Evolutionary conservation across 2,888 invertebrate genomes (phyloP).

Genomic region (Oeneis ivallda): DNA sequence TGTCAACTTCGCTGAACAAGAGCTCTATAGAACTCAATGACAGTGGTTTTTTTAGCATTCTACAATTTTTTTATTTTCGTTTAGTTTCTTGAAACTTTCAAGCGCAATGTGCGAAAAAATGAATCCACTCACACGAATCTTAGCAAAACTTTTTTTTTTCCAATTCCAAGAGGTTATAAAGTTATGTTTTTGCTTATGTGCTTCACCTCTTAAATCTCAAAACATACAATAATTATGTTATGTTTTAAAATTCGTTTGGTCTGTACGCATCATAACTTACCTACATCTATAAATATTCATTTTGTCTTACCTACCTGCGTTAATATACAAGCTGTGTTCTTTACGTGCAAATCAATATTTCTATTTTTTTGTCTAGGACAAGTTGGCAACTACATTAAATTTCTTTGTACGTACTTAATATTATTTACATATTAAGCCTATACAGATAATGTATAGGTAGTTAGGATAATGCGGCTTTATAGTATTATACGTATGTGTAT

Average conservation of each 20-base stretch:
- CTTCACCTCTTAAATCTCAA: neutral
- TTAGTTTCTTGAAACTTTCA: neutral
- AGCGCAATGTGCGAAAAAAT: neutral
- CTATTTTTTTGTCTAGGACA: neutral
- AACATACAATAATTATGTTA: no score
- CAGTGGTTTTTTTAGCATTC: constrained; percentile 2
- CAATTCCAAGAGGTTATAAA: neutral
- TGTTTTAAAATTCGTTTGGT: neutral
- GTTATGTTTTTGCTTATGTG: neutral
- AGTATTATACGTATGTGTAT: no score
- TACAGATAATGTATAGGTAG: no score
- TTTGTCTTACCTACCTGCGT: neutral
- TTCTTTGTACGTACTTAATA: no score
- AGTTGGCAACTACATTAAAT: no score
- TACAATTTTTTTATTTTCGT: neutral
- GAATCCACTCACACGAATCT: neutral
- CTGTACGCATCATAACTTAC: neutral
- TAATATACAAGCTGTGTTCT: neutral
- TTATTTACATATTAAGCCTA: no score
- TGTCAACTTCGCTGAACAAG: constrained; percentile 2
- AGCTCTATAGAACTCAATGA: constrained; percentile 7
- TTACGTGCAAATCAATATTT: neutral
- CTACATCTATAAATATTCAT: neutral
- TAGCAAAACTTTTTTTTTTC: neutral
- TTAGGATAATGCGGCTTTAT: no score